A percentile compares a stretch with the other conserved stretches of the same genome.
phyloP scores from a whole-genome alignment of 2,797 vertebrate genomes.

The Tokudaia muenninki region DNA sequence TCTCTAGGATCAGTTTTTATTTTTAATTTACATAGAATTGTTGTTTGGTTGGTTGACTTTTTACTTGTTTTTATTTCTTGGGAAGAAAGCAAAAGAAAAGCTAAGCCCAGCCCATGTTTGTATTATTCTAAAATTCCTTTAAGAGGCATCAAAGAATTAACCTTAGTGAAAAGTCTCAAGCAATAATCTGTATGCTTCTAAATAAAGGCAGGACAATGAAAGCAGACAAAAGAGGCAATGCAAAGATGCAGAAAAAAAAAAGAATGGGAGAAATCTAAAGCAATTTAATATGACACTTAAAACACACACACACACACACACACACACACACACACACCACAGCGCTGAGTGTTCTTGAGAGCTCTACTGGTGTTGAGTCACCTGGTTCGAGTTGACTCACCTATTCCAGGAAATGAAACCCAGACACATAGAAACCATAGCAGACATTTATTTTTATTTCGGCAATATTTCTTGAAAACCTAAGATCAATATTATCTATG shows the following conservation, averaged over 20 bases:
- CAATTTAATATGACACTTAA: background rate
- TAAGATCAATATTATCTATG: background rate
- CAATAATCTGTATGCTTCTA: background rate
- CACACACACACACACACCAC: background rate
- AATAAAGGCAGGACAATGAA: slow-evolving; percentile 12
- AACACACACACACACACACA: background rate
- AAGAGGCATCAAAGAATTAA: background rate
- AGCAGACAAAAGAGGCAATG: background rate
- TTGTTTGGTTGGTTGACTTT: background rate
- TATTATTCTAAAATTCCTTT: slow-evolving; percentile 20
- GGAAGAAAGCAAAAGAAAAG: slow-evolving; percentile 26
- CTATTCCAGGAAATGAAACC: slow-evolving; percentile 20
- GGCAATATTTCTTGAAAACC: slow-evolving; percentile 16
- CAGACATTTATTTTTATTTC: slow-evolving; percentile 20
- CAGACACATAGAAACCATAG: background rate
- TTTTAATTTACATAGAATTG: background rate
- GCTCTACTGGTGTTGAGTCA: background rate
- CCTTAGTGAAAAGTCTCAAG: background rate
- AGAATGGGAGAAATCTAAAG: background rate
- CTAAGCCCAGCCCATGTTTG: background rate
- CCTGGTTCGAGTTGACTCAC: background rate
- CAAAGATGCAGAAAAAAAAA: background rate
- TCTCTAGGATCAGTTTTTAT: slow-evolving; percentile 10
- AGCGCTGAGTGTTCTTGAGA: background rate
- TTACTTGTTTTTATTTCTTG: background rate